Percentiles rank a stretch among this genome's conserved stretches.
Evolutionary conservation across 2,888 invertebrate genomes (phyloP).

Genomic region (Lepidochitona cinerea): DNA sequence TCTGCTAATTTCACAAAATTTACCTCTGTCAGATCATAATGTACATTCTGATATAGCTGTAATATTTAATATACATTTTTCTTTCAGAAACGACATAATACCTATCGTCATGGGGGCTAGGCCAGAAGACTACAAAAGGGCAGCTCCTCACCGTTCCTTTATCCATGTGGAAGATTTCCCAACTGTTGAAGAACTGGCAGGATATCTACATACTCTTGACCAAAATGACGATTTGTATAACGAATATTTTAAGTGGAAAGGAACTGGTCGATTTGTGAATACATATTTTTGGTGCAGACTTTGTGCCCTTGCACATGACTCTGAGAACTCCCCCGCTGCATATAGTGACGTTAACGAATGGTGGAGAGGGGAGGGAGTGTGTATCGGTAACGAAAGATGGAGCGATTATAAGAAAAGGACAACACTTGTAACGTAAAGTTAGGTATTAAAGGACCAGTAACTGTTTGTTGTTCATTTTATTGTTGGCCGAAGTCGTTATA

Average conservation of each 20-base stretch:
- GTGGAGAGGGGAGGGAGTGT: conserved; percentile 79
- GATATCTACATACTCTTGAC: conserved; percentile 87
- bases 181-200: conserved; percentile 87
- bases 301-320: conserved; percentile 76
- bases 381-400: conserved; percentile 33
- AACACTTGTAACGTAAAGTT: too few relatives aligned
- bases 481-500: too few relatives aligned
- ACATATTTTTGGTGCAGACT: conserved; percentile 95
- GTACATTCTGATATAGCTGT: too few relatives aligned
- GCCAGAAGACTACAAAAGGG: conserved; percentile 89
- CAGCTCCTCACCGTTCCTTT: conserved; percentile 94
- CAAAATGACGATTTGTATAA: conserved; percentile 92
- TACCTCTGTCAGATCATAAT: too few relatives aligned
- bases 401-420: too few relatives aligned
- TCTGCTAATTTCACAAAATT: too few relatives aligned
- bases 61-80: too few relatives aligned
- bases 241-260: conserved; percentile 94
- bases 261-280: conserved; percentile 95
- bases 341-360: conserved; percentile 91
- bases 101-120: conserved; percentile 98
- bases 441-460: too few relatives aligned
- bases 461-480: too few relatives aligned
- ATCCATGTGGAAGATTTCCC: conserved; percentile 97
- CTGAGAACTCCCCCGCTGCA: conserved; percentile 39
- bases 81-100: conserved; percentile 82